phyloP scores from a whole-genome alignment of 2,888 invertebrate species.

The Cyaniris semiargus region DNA sequence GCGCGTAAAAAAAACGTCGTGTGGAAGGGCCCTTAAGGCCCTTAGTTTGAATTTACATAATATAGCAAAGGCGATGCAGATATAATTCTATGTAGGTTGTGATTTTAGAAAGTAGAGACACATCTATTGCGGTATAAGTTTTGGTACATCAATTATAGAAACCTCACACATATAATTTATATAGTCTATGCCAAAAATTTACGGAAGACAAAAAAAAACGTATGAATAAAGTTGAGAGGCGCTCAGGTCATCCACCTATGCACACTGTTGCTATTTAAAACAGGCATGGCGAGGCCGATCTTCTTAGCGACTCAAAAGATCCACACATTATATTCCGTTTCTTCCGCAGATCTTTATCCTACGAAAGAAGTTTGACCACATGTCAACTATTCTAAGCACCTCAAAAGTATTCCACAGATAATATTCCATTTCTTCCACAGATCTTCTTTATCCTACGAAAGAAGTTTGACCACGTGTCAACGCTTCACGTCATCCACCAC shows the following conservation, averaged over 20 bases:
- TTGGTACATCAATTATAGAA: no score
- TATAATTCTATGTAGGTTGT: no score
- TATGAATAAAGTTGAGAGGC: no score
- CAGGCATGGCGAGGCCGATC: background rate
- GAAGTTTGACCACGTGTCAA: slow-evolving; percentile 95
- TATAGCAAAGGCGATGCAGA: background rate
- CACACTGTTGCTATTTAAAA: no score
- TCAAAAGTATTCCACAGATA: background rate
- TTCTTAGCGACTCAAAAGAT: background rate
- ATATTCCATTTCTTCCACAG: slow-evolving; percentile 64
- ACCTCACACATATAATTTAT: no score
- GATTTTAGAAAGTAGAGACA: background rate
- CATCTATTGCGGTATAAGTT: background rate
- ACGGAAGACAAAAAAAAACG: no score
- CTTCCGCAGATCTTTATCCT: slow-evolving; percentile 90
- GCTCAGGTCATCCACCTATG: no score
- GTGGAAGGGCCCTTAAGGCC: no score
- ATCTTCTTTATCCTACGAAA: slow-evolving; percentile 97
- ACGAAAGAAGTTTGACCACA: slow-evolving; percentile 96
- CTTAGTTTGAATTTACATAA: background rate
- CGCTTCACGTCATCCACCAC: slow-evolving; percentile 97
- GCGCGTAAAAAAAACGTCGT: no score
- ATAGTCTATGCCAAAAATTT: no score
- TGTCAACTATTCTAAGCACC: no score
- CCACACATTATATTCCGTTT: no score